Conservation (phyloP, 1,140 invertebrate genomes). For the Sycophaga agraensis region DNA sequence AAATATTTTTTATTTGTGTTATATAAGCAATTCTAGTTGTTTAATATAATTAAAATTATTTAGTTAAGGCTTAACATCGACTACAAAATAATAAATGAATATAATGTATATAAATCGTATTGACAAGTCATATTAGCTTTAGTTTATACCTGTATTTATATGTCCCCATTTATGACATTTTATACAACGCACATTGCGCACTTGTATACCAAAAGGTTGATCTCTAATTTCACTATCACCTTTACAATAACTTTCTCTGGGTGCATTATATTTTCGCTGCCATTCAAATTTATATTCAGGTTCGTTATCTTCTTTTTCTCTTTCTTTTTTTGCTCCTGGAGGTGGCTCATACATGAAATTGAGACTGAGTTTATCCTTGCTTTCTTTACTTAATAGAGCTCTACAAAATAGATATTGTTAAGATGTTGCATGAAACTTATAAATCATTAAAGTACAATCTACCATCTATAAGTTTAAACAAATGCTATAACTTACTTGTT, state of each 20-base stretch:
- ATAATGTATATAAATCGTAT: conserved; percentile 13
- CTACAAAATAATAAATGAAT: background rate
- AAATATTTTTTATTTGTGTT: conserved; percentile 1
- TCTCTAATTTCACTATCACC: conserved; percentile 94
- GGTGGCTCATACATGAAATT: conserved; percentile 99
- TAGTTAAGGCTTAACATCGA: background rate
- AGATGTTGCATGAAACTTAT: too few relatives aligned
- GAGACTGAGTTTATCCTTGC: conserved; percentile 97
- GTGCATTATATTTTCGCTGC: conserved; percentile 98
- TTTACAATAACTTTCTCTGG: conserved; percentile 94
- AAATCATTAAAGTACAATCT: too few relatives aligned
- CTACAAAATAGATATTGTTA: conserved; percentile 56
- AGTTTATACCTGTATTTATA: conserved; percentile 92
- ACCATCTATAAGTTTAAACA: too few relatives aligned
- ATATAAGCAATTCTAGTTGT: background rate
- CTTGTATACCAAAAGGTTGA: conserved; percentile 98
- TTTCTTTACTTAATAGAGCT: conserved; percentile 95
- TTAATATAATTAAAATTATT: conserved; percentile 4
- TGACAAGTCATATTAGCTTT: conserved; percentile 6
- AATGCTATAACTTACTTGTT: conserved; percentile 75
- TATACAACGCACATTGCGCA: conserved; percentile 95
- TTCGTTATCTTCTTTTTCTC: conserved; percentile 89
- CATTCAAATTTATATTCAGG: conserved; percentile 99
- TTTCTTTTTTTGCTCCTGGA: conserved; percentile 88
- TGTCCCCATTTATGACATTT: conserved; percentile 99